Percentiles rank a stretch among this genome's conserved stretches.
Conservation (phyloP, 2,888 invertebrate genomes). For the Caenorhabditis imperialis region DNA sequence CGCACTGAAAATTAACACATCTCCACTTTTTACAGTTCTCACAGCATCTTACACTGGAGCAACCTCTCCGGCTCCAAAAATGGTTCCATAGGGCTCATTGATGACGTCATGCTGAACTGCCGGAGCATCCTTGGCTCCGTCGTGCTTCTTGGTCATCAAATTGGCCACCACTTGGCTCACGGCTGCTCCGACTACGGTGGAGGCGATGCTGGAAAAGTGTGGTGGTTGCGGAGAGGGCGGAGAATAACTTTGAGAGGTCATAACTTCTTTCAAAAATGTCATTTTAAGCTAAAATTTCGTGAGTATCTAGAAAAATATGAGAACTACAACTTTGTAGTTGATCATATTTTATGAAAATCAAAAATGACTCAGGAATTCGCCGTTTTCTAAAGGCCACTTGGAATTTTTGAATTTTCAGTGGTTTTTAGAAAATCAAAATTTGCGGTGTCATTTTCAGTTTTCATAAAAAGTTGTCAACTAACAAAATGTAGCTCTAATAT, state of each 20-base stretch:
- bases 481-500: too few species aligned
- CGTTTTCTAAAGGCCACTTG: neutral
- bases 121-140: neutral
- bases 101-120: constrained; percentile 7
- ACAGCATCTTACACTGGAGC: constrained; percentile 5
- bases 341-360: too few species aligned
- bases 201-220: constrained; percentile 33
- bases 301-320: too few species aligned
- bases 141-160: constrained; percentile 25
- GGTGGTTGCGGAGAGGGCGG: too few species aligned
- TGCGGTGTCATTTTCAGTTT: too few species aligned
- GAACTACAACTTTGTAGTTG: too few species aligned
- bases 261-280: too few species aligned
- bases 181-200: constrained; percentile 36
- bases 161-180: constrained; percentile 31
- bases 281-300: too few species aligned
- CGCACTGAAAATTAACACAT: neutral
- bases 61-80: constrained; percentile 16
- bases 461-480: too few species aligned
- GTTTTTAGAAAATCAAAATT: neutral
- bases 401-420: constrained; percentile 10
- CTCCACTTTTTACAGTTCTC: neutral
- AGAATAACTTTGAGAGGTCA: too few species aligned
- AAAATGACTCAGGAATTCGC: too few species aligned
- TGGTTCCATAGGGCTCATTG: constrained; percentile 8